Conservation (phyloP, 2,888 invertebrate species). For the Agonopterix subpropinquella region DNA sequence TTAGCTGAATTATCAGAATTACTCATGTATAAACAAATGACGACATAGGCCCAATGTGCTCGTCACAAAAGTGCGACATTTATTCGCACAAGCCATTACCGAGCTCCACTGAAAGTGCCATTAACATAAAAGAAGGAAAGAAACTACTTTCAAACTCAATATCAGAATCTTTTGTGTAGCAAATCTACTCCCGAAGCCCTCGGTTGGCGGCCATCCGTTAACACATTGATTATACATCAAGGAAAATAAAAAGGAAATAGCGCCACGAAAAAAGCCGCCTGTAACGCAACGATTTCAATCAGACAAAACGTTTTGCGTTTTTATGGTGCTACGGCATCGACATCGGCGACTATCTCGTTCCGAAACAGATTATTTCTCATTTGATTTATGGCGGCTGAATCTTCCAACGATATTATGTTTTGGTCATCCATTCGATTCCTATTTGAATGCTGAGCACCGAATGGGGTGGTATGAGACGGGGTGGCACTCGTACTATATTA, state of each 20-base stretch:
- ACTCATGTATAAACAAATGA: constrained; percentile 33
- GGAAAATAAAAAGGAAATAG: constrained; percentile 71
- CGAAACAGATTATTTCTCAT: constrained; percentile 77
- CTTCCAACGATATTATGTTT: constrained; percentile 76
- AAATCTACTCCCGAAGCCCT: constrained; percentile 65
- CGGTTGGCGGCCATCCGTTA: constrained; percentile 68
- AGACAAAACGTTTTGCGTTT: constrained; percentile 75
- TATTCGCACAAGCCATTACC: constrained; percentile 62
- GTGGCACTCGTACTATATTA: constrained; percentile 75
- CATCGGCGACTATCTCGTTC: constrained; percentile 72
- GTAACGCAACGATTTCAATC: constrained; percentile 71
- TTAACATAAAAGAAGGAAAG: constrained; percentile 67
- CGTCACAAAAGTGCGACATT: constrained; percentile 50
- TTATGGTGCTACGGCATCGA: constrained; percentile 65
- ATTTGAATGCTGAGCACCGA: constrained; percentile 74
- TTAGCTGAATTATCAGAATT: constrained; percentile 6
- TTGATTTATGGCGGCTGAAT: constrained; percentile 75
- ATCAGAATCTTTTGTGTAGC: constrained; percentile 72
- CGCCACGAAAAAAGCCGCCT: constrained; percentile 57
- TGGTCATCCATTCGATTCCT: constrained; percentile 77
- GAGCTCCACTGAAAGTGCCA: constrained; percentile 60
- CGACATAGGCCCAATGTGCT: constrained; percentile 36
- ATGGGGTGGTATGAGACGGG: constrained; percentile 70
- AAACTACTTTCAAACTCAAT: constrained; percentile 74
- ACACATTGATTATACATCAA: constrained; percentile 75